phyloP scores from a whole-genome alignment of 2,113 vertebrate genomes.

The Elaphurus davidianus region DNA sequence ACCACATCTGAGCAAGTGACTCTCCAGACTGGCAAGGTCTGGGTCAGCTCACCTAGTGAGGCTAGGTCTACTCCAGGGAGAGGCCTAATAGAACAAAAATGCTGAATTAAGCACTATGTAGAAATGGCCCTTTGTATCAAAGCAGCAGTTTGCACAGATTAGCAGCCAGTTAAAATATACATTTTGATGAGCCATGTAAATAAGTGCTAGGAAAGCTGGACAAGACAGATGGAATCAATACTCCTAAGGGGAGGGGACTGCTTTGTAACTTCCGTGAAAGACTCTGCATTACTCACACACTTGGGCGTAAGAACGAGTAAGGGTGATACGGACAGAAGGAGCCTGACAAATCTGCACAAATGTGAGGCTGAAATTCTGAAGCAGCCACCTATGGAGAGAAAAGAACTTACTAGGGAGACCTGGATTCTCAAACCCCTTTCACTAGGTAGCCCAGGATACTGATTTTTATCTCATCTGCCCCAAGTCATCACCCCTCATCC shows the following conservation, averaged over 20 bases:
- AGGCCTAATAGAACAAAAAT: not conserved
- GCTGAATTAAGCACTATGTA: conserved; percentile 9
- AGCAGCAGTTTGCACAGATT: not conserved
- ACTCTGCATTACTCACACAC: not conserved
- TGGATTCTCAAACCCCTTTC: not conserved
- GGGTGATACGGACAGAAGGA: not conserved
- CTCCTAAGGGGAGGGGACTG: not conserved
- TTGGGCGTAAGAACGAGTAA: not conserved
- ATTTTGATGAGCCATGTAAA: not conserved
- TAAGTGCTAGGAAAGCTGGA: not conserved
- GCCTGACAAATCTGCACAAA: not conserved
- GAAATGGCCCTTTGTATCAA: not conserved
- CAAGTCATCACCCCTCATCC: not conserved
- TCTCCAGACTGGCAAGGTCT: not conserved
- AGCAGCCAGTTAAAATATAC: not conserved
- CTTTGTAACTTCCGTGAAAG: not conserved
- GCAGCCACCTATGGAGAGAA: not conserved
- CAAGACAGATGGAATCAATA: not conserved
- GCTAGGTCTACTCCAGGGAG: not conserved
- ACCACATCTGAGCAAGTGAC: not conserved
- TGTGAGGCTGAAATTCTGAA: not conserved
- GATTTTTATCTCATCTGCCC: not conserved
- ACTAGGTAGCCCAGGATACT: not conserved
- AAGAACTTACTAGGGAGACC: not conserved
- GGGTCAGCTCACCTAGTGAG: not conserved